Evolutionary conservation across 2,888 invertebrate species (phyloP).

Genomic region (Spodoptera exigua): DNA sequence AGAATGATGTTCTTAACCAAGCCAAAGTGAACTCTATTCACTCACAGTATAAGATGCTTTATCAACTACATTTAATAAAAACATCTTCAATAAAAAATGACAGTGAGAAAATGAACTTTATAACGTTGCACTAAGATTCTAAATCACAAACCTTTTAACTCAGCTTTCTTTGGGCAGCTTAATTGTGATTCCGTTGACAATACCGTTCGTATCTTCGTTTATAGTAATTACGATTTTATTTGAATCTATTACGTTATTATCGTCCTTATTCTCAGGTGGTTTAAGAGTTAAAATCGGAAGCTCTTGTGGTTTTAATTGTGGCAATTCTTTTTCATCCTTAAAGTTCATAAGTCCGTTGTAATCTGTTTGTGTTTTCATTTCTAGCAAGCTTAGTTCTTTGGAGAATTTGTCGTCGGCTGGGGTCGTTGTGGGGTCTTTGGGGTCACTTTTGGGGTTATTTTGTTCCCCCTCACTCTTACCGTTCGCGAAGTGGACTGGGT

Average conservation of each 20-base stretch:
- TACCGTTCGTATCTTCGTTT: slow-evolving; percentile 71
- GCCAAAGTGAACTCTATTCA: too few relatives aligned
- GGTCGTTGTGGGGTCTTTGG: slow-evolving; percentile 23
- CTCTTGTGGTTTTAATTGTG: slow-evolving; percentile 22
- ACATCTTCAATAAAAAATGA: too few relatives aligned
- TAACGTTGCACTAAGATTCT: not conserved
- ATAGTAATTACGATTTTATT: slow-evolving; percentile 76
- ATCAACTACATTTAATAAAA: too few relatives aligned
- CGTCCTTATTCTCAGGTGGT: slow-evolving; percentile 5
- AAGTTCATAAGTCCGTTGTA: slow-evolving; percentile 18
- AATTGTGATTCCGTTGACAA: slow-evolving; percentile 78
- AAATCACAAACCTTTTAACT: slow-evolving; percentile 9
- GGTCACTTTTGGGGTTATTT: slow-evolving; percentile 24
- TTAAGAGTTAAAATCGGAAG: slow-evolving; percentile 25
- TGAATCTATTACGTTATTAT: slow-evolving; percentile 15
- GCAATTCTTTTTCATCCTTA: slow-evolving; percentile 27
- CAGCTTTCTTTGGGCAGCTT: slow-evolving; percentile 67
- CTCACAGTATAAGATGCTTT: too few relatives aligned
- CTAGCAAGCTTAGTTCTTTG: slow-evolving; percentile 19
- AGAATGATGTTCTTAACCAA: too few relatives aligned
- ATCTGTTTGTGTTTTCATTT: slow-evolving; percentile 31
- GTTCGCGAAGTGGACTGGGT: slow-evolving; percentile 79
- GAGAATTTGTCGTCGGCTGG: not conserved
- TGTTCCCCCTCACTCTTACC: slow-evolving; percentile 42
- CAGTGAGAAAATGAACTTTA: not conserved